Base-by-base conservation (phyloP, 2,888 invertebrate species). In the Peribatodes rhomboidaria region DNA sequence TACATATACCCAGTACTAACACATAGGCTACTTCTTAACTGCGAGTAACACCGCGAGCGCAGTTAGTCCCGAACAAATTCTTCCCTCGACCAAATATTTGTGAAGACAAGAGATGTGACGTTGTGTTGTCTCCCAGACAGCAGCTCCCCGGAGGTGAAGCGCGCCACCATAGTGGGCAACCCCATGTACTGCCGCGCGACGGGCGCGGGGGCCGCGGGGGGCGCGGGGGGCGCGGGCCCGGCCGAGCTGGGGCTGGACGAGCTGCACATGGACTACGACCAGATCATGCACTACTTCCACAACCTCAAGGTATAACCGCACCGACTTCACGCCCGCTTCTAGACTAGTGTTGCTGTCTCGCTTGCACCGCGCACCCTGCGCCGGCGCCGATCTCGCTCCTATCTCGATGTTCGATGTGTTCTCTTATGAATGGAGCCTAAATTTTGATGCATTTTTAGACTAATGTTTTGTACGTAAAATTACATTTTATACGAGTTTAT, bases 241-340 rank as follows among this genome's bases (percentile, higher is more conserved):
- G 95, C 96, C 77, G 89, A 95, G 73, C 94, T 96, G 67, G 96
- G 95, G 54, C 93, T 97, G 76, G 97, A 97, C 88, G 97, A 97
- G 88, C 94, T 98, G 72, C 97, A 97, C 84, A 98, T 99, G 98
- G 98, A 98, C 93, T 99, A 99, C 93, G 98, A 98, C 88, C 98
- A 98, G 94, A 97, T 99, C 90, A 98, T 98, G 97, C 97, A 98
- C 88, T 98, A 99, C 93, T 99, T 99, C 94, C 98, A 98, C 94
- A 98, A 98, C 95, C 95, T 99, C 85, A 99, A 99, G 95, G 98
- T 98, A 94, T 92, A 92, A 87, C 86, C 80, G 80, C 80, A 74
- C 84, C 87, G 87, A 81, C 85, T 84, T 85, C 52, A 65, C 65
- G 81, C 85, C 85, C 79, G 92, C 92, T 92, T 91, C 87, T 91